Conservation (phyloP, 2,888 invertebrate species). For the Cosmia pyralina region DNA sequence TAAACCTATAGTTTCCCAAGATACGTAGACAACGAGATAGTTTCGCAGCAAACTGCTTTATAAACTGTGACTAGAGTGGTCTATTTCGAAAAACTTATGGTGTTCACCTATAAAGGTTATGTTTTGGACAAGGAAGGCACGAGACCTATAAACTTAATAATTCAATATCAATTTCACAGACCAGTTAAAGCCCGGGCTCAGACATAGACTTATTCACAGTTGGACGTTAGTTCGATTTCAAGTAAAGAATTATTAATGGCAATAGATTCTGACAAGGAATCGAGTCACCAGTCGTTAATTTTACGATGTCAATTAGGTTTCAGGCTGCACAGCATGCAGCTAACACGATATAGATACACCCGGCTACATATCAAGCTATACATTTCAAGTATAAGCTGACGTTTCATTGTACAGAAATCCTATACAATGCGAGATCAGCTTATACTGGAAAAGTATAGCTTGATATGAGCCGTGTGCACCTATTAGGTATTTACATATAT, state of each 20-base stretch:
- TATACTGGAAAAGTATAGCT: no score
- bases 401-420: no score
- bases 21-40: background rate
- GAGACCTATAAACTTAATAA: background rate
- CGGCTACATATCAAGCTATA: no score
- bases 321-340: no score
- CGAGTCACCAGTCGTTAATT: background rate
- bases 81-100: background rate
- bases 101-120: background rate
- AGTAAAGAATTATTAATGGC: conserved; percentile 8
- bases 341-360: no score
- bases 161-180: conserved; percentile 7
- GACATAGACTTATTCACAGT: background rate
- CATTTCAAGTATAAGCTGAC: no score
- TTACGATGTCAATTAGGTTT: background rate
- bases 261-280: conserved; percentile 8
- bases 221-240: conserved; percentile 8
- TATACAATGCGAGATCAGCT: no score
- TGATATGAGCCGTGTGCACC: no score
- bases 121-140: background rate
- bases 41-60: background rate
- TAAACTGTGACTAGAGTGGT: background rate
- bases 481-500: background rate
- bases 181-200: background rate
- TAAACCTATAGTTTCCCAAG: background rate